phyloP scores from a whole-genome alignment of 2,113 vertebrate species.

The Caranx ignobilis region DNA sequence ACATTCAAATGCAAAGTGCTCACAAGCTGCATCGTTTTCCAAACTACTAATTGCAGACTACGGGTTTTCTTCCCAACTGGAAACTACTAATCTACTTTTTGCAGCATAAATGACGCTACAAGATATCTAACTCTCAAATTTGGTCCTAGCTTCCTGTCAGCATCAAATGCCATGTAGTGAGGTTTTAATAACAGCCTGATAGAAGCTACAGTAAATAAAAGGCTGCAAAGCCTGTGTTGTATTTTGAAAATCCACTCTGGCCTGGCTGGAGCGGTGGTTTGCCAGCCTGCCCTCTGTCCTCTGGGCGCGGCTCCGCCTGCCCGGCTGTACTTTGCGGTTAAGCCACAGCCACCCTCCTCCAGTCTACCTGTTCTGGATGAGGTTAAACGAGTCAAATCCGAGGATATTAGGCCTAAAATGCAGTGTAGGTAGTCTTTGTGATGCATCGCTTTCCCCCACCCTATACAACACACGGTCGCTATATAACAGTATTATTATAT shows the following conservation, averaged over 20 bases:
- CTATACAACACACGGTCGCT: not conserved
- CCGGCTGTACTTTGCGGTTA: slow-evolving; percentile 51
- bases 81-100: slow-evolving; percentile 1
- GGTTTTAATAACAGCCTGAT: slow-evolving; percentile 8
- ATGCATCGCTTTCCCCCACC: not conserved
- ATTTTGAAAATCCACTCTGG: slow-evolving; percentile 43
- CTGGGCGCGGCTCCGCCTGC: slow-evolving; percentile 57
- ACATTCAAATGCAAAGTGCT: slow-evolving; percentile 3
- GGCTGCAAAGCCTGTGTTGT: slow-evolving; percentile 29
- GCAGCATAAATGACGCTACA: not conserved
- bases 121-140: not conserved
- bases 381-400: slow-evolving; percentile 34
- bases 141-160: not conserved
- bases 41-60: not conserved
- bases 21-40: not conserved
- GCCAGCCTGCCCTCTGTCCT: slow-evolving; percentile 47
- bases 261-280: slow-evolving; percentile 32
- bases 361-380: slow-evolving; percentile 48
- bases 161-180: not conserved
- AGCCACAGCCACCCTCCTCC: slow-evolving; percentile 21
- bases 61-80: not conserved
- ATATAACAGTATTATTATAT: not conserved
- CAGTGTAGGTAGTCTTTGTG: not conserved
- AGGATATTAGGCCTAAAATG: slow-evolving; percentile 7
- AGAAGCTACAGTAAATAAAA: not conserved